Evolutionary conservation across 2,113 vertebrate species (phyloP).

Genomic region (Athene noctua): DNA sequence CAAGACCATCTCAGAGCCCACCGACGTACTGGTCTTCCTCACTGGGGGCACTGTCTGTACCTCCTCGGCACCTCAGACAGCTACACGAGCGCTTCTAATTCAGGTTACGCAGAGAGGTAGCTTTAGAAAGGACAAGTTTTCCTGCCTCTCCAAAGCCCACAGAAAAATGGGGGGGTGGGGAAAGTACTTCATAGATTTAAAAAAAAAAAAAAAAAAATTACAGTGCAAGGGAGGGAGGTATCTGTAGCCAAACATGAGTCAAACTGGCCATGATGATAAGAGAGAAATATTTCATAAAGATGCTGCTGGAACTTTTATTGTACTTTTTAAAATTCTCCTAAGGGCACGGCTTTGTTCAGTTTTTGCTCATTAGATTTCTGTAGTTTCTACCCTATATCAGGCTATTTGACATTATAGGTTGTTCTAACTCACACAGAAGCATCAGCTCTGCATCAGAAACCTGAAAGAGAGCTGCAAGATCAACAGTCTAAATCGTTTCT

Average conservation of each 20-base stretch:
- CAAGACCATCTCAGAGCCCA: background rate
- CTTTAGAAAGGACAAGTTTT: background rate
- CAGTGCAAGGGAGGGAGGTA: background rate
- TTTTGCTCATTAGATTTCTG: background rate
- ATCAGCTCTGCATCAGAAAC: background rate
- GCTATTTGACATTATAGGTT: background rate
- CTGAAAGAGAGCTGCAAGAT: background rate
- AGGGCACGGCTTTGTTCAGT: background rate
- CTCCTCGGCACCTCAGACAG: background rate
- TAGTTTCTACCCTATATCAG: background rate
- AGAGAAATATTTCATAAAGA: slow-evolving; percentile 4
- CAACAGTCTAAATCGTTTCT: background rate
- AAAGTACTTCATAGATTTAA: background rate
- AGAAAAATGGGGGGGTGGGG: background rate
- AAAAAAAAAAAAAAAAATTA: background rate
- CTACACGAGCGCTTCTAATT: background rate
- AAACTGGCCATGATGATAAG: background rate
- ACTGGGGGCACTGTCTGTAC: fast-evolving
- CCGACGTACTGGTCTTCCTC: fast-evolving
- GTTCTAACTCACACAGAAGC: background rate
- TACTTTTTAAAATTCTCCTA: background rate
- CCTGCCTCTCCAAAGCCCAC: background rate
- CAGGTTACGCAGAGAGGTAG: fast-evolving
- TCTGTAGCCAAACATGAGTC: background rate
- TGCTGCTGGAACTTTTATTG: background rate